Percentiles rank a stretch among this genome's conserved stretches.
These are phyloP conservation scores for Lasioglossum malachurum DNA, from an alignment of 2,888 invertebrate genomes.

Conservation along the genomic window DNA sequence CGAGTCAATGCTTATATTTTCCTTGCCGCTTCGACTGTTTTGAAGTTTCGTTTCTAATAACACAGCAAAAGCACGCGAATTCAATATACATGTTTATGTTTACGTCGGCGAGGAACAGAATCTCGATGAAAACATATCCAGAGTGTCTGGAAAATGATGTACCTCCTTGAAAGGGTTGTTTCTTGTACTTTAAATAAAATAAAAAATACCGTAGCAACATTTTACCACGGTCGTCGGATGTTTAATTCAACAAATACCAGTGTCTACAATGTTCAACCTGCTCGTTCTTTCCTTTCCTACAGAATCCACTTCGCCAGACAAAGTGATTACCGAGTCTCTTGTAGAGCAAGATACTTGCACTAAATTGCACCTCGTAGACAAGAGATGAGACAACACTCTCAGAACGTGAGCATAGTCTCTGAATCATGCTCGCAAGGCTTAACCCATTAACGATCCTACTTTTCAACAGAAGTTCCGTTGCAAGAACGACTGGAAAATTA, in stretches of 20 bases:
- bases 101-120: too few species aligned
- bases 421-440: background rate
- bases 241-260: background rate
- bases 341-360: conserved; percentile 2
- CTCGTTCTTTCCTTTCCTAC: background rate
- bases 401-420: background rate
- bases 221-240: too few species aligned
- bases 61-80: too few species aligned
- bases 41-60: too few species aligned
- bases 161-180: too few species aligned
- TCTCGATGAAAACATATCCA: too few species aligned
- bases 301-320: background rate
- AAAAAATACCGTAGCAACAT: too few species aligned
- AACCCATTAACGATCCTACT: background rate
- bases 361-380: conserved; percentile 13
- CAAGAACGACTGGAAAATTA: background rate
- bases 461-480: background rate
- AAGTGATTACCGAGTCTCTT: background rate
- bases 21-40: too few species aligned
- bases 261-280: background rate
- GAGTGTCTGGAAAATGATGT: too few species aligned
- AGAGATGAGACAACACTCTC: background rate
- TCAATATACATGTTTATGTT: too few species aligned
- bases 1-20: too few species aligned
- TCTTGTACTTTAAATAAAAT: too few species aligned